Conservation (phyloP, 1,140 invertebrate species). For the Metopolophium dirhodum region DNA sequence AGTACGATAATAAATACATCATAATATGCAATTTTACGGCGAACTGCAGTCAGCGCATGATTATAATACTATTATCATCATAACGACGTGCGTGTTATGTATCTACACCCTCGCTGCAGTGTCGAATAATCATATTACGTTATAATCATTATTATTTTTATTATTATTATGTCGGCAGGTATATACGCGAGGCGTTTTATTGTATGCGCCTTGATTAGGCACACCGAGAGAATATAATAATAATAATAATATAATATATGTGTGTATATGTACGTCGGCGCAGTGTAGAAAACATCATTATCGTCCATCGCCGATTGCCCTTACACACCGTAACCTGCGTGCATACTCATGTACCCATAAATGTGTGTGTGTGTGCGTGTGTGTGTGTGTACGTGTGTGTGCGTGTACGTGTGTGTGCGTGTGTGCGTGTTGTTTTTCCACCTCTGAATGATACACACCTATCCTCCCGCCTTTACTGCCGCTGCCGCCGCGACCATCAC, state of each 20-base stretch:
- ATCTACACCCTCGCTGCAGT: neutral
- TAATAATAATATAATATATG: neutral
- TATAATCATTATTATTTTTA: neutral
- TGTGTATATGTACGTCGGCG: neutral
- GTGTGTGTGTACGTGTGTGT: neutral
- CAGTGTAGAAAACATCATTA: slow-evolving; percentile 33
- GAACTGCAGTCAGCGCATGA: neutral
- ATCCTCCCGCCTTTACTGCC: neutral
- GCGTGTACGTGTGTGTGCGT: neutral
- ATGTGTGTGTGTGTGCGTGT: neutral
- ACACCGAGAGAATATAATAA: slow-evolving; percentile 30
- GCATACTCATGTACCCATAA: neutral
- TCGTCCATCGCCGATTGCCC: neutral
- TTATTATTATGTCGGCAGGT: neutral
- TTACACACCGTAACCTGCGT: neutral
- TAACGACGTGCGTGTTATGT: neutral
- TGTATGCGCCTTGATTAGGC: slow-evolving; percentile 22
- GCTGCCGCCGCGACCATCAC: neutral
- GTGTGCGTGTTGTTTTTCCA: neutral
- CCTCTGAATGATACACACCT: neutral
- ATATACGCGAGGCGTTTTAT: slow-evolving; percentile 27
- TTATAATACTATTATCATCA: neutral
- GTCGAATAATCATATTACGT: neutral
- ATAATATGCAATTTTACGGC: neutral
- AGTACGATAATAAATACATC: neutral